These are phyloP conservation scores for Cynodonichthys magdalenae DNA, from an alignment of 2,797 vertebrate species.

Conservation along the genomic window DNA sequence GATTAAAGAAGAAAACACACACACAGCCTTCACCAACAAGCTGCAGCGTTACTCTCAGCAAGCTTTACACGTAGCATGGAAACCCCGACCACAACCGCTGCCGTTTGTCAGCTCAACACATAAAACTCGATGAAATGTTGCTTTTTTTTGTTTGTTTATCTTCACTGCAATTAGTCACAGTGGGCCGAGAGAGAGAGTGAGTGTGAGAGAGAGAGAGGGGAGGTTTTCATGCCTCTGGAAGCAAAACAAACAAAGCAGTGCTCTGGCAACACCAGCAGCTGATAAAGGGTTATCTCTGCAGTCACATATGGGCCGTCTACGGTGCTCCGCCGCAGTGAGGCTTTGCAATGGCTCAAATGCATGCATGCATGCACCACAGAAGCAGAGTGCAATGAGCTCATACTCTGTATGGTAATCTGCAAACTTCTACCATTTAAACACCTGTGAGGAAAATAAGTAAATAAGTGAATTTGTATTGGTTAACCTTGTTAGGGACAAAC, in stretches of 20 bases:
- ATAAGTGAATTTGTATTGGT: background rate
- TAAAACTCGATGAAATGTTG: slow-evolving; percentile 47
- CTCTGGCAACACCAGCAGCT: slow-evolving; percentile 48
- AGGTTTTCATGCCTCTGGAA: slow-evolving; percentile 67
- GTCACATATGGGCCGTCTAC: slow-evolving; percentile 48
- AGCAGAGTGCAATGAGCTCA: background rate
- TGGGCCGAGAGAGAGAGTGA: slow-evolving; percentile 33
- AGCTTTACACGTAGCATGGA: slow-evolving; percentile 35
- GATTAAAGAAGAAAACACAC: slow-evolving; percentile 24
- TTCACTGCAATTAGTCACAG: slow-evolving; percentile 49
- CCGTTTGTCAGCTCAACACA: slow-evolving; percentile 46
- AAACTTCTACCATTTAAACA: background rate
- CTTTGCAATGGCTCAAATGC: slow-evolving; percentile 11
- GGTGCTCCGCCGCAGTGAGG: slow-evolving; percentile 12
- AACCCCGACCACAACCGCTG: slow-evolving; percentile 55
- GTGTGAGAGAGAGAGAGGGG: slow-evolving; percentile 18
- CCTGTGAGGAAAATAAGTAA: background rate
- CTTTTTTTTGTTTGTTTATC: slow-evolving; percentile 11
- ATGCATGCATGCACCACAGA: slow-evolving; percentile 14
- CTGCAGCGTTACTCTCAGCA: slow-evolving; percentile 29
- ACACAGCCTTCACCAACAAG: slow-evolving; percentile 10
- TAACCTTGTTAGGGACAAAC: background rate
- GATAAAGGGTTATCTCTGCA: slow-evolving; percentile 63
- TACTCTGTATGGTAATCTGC: background rate
- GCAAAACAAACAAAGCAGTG: slow-evolving; percentile 69